phyloP scores from a whole-genome alignment of 2,113 vertebrate species.

The Centrocercus urophasianus region DNA sequence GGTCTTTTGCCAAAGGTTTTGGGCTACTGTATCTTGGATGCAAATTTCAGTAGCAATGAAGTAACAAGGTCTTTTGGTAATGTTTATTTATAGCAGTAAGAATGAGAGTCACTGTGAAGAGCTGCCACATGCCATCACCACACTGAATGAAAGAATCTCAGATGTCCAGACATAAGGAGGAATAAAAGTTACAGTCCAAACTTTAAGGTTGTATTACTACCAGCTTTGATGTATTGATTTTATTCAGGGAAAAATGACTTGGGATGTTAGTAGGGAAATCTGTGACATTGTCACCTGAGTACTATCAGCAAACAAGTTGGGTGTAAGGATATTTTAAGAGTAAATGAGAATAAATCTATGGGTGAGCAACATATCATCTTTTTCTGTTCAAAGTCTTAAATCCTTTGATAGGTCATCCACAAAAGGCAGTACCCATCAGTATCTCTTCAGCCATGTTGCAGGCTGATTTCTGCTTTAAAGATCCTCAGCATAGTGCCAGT shows the following conservation, averaged over 20 bases:
- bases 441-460: neutral
- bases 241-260: neutral
- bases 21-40: too few relatives aligned
- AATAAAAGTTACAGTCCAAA: neutral
- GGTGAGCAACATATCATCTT: neutral
- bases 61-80: neutral
- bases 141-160: neutral
- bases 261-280: neutral
- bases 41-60: neutral
- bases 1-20: too few relatives aligned
- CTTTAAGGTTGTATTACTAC: neutral
- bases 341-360: neutral
- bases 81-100: neutral
- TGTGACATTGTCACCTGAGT: neutral
- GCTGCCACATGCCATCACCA: neutral
- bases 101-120: neutral
- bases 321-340: neutral
- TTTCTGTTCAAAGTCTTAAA: neutral
- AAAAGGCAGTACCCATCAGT: neutral
- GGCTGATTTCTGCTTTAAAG: neutral
- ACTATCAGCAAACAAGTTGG: neutral
- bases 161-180: too few relatives aligned
- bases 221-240: neutral
- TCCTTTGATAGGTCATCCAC: neutral
- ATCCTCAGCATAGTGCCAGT: neutral